phyloP scores from a whole-genome alignment of 2,888 invertebrate genomes.

The Acheta domesticus region DNA sequence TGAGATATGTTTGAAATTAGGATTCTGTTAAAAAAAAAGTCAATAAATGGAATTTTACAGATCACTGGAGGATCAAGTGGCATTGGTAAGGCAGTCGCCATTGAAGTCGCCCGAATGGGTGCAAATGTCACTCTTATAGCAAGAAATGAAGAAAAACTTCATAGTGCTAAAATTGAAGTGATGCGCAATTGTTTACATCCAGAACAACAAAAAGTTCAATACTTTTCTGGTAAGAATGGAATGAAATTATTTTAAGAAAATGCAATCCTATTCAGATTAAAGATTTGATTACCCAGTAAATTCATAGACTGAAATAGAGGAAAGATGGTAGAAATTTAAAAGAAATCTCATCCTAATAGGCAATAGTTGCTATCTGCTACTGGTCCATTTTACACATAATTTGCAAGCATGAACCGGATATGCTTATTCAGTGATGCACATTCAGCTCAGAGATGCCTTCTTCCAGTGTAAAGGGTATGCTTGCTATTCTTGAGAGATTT shows the following conservation, averaged over 20 bases:
- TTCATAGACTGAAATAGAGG: not conserved
- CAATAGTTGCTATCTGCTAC: too few species aligned
- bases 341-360: too few species aligned
- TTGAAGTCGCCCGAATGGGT: conserved; percentile 71
- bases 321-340: too few species aligned
- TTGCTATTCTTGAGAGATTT: too few species aligned
- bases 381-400: too few species aligned
- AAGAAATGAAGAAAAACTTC: conserved; percentile 67
- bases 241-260: not conserved
- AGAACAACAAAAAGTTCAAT: conserved; percentile 59
- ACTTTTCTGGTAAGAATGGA: conserved; percentile 49
- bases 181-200: conserved; percentile 49
- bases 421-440: too few species aligned
- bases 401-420: too few species aligned
- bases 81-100: conserved; percentile 82
- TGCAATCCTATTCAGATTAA: conserved; percentile 4
- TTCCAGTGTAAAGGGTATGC: too few species aligned
- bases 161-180: conserved; percentile 61
- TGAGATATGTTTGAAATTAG: not conserved
- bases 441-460: too few species aligned
- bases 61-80: conserved; percentile 95
- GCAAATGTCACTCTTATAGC: conserved; percentile 90
- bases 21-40: not conserved
- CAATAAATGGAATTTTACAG: conserved; percentile 43
- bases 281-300: not conserved